Base-by-base conservation (phyloP, 2,113 vertebrate genomes). In the Recurvirostra avosetta region DNA sequence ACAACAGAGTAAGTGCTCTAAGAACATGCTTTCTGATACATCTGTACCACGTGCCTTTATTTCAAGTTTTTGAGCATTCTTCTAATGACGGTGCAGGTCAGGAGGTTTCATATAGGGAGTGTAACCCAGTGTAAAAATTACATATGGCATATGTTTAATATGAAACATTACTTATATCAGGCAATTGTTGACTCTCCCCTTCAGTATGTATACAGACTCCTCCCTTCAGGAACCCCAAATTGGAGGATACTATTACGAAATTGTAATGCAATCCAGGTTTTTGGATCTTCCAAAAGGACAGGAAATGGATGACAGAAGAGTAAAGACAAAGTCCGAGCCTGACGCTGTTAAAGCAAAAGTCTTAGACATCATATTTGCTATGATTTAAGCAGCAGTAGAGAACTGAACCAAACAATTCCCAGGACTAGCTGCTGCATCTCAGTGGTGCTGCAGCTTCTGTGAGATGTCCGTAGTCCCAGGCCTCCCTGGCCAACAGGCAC, bases 381-480 rank as follows among this genome's bases (percentile, higher is more conserved):
- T 10, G 49, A 65, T 52, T 61, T 26, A 32, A 56, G 55, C 58
- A 87, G 63, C 36, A 78, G 40, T 1, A 62, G 32, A 49, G 56
- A 59, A 81, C 49, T 12, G 22, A 21, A 23, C 6, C 3, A n/a
- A 21, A 15, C 27, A 14, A 5, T 21, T 50, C n/a, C 41, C 56
- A 90, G 47, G 43, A 22, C 26, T 5, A 12, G 40, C 58, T 15
- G 8, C 34, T 38, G 56, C 23, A 58, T 4, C 65, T 15, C 66
- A 22, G 17, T 3, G 23, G 8, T 34, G 53, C 58, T 38, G 45
- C 58, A 59, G 47, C 12, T 4, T 14, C 84, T 53, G 41, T 1
- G 8, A 61, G 15, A 23, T 0, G 3, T 5, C 34, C 19, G 5
- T 0, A n/a, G 45, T 3, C 21, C 32, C n/a, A 11, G 4, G 20